These are phyloP conservation scores for Harpagus bidentatus DNA, from an alignment of 2,113 vertebrate genomes.

Conservation along the genomic window DNA sequence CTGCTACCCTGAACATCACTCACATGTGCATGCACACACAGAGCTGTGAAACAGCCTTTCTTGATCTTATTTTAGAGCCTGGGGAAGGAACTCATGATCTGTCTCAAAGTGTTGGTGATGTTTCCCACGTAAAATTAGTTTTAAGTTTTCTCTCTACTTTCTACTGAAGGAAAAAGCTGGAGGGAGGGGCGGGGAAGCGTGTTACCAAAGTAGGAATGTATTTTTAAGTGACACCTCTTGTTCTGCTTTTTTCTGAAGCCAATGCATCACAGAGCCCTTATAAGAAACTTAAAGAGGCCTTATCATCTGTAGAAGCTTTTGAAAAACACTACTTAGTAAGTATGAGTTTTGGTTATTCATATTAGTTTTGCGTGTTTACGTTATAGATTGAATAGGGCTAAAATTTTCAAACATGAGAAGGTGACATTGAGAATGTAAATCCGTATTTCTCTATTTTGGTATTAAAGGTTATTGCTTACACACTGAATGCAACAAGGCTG, in stretches of 20 bases:
- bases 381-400: background rate
- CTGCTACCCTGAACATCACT: background rate
- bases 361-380: background rate
- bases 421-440: background rate
- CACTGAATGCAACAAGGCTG: background rate
- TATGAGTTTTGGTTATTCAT: background rate
- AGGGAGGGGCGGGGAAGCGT: too few relatives aligned
- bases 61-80: background rate
- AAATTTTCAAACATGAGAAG: background rate
- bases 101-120: background rate
- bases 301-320: conserved; percentile 95
- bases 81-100: background rate
- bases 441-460: background rate
- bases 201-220: background rate
- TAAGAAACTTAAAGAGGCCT: conserved; percentile 95
- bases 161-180: background rate
- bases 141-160: background rate
- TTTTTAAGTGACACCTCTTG: background rate
- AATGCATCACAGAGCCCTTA: conserved; percentile 94
- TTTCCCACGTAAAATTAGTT: background rate
- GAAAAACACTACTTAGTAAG: conserved; percentile 97
- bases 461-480: background rate
- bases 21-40: too few relatives aligned
- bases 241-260: conserved; percentile 71
- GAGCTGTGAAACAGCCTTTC: background rate